Evolutionary conservation across 2,888 invertebrate species (phyloP).

Genomic region (Rotaria socialis): DNA sequence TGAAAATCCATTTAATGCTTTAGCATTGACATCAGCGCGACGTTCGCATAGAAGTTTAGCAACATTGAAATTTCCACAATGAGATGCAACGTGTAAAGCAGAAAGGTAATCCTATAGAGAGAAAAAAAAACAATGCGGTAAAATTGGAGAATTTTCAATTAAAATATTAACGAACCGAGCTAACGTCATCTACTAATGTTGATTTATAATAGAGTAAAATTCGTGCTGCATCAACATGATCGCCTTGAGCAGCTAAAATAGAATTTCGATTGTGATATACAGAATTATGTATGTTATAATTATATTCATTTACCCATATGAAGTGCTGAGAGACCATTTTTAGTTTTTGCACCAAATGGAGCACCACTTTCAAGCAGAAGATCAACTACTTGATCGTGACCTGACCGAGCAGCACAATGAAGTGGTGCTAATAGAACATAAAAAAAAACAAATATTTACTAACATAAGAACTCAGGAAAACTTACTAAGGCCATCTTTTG

Average conservation of each 20-base stretch:
- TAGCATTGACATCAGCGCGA: constrained; percentile 46
- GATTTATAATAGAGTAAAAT: constrained; percentile 89
- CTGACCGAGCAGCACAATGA: constrained; percentile 86
- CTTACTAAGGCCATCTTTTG: constrained; percentile 79
- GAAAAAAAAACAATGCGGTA: neutral
- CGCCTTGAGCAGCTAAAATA: constrained; percentile 81
- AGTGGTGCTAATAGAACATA: constrained; percentile 67
- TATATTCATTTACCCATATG: constrained; percentile 69
- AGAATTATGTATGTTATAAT: too few species aligned
- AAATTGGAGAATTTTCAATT: too few species aligned
- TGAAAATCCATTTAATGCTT: constrained; percentile 91
- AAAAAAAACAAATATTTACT: neutral
- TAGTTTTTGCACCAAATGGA: constrained; percentile 93
- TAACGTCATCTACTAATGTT: constrained; percentile 88
- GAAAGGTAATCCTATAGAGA: constrained; percentile 80
- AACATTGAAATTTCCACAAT: constrained; percentile 72
- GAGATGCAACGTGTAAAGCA: constrained; percentile 89
- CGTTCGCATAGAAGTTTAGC: constrained; percentile 88
- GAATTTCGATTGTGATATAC: neutral
- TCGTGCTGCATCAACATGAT: constrained; percentile 93
- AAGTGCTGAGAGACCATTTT: constrained; percentile 81
- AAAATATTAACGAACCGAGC: neutral
- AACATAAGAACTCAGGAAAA: neutral
- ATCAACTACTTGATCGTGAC: constrained; percentile 62
- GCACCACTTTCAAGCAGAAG: constrained; percentile 86